Percentiles rank a stretch among this genome's conserved stretches.
These are phyloP conservation scores for Octomys mimax DNA, from an alignment of 2,797 vertebrate species.

Conservation along the genomic window DNA sequence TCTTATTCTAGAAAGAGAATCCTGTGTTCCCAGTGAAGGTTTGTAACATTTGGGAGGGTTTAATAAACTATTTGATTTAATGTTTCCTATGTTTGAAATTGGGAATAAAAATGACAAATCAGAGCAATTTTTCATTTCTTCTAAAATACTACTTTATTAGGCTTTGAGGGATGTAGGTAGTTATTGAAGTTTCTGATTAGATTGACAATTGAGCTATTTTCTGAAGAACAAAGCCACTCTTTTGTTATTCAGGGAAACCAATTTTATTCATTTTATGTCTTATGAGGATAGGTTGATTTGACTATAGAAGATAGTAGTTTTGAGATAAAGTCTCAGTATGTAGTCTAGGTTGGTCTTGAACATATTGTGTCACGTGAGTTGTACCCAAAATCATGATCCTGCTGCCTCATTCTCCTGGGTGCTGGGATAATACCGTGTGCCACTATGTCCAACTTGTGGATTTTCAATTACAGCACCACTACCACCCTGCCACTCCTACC, in stretches of 20 bases:
- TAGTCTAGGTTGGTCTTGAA: not conserved
- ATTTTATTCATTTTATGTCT: constrained; percentile 37
- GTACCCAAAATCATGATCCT: not conserved
- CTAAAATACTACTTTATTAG: constrained; percentile 42
- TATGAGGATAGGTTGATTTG: constrained; percentile 49
- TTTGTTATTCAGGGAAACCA: not conserved
- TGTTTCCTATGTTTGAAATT: constrained; percentile 56
- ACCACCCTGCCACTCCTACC: not conserved
- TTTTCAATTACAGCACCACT: not conserved
- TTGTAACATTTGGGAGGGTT: constrained; percentile 8
- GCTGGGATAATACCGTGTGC: not conserved
- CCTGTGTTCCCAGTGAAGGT: constrained; percentile 5
- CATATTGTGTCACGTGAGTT: not conserved
- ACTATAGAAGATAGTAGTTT: not conserved
- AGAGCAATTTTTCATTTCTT: constrained; percentile 34
- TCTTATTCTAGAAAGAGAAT: constrained; percentile 64
- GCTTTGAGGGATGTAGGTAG: constrained; percentile 32
- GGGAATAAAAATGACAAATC: constrained; percentile 43
- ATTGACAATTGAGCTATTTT: constrained; percentile 49
- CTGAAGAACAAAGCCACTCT: not conserved
- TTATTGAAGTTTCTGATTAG: constrained; percentile 23
- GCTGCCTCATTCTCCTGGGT: too few relatives aligned
- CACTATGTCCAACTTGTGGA: not conserved
- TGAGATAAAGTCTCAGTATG: not conserved
- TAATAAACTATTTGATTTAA: constrained; percentile 18